These are phyloP conservation scores for Ceratothoa steindachneri DNA, from an alignment of 2,888 invertebrate species.

Conservation along the genomic window DNA sequence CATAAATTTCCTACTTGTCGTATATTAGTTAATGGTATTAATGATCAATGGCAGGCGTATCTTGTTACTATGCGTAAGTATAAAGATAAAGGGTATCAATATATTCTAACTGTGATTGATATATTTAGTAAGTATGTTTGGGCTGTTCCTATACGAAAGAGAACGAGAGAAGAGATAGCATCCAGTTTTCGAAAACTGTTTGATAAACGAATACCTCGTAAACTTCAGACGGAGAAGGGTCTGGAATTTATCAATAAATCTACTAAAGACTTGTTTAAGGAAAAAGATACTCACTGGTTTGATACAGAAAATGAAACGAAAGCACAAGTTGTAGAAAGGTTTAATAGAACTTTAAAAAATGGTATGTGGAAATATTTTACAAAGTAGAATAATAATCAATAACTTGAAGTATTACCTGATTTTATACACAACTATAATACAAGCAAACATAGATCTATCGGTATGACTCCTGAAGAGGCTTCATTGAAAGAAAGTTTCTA, in stretches of 20 bases:
- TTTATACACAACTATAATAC: too few species aligned
- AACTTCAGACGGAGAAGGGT: not conserved
- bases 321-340: conserved; percentile 4
- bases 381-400: too few species aligned
- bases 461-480: too few species aligned
- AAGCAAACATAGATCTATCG: too few species aligned
- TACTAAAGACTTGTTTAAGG: not conserved
- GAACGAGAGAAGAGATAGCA: not conserved
- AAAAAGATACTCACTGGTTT: not conserved
- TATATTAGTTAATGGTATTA: too few species aligned
- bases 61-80: not conserved
- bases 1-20: not conserved
- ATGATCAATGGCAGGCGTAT: conserved; percentile 16
- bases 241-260: conserved; percentile 9
- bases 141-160: too few species aligned
- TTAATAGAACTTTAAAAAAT: not conserved
- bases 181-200: not conserved
- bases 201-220: too few species aligned
- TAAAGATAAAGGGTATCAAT: not conserved
- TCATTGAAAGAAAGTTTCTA: too few species aligned
- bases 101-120: conserved; percentile 6
- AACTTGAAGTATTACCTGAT: too few species aligned
- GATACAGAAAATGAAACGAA: conserved; percentile 13
- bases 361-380: not conserved
- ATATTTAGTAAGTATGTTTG: not conserved